phyloP scores from a whole-genome alignment of 2,113 vertebrate genomes.

The Syrrhaptes paradoxus region DNA sequence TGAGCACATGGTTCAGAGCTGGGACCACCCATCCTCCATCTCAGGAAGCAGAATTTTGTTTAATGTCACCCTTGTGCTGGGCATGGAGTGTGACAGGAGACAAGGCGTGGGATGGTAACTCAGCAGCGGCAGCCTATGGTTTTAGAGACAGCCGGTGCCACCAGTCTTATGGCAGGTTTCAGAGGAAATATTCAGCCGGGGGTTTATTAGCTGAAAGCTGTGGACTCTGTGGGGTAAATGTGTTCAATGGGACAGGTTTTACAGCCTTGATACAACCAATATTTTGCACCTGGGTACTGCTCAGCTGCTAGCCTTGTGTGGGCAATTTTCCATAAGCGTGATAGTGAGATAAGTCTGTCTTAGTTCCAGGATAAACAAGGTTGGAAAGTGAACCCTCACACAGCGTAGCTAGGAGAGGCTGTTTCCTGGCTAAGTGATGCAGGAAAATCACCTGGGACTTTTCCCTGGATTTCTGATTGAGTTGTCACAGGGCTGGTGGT shows the following conservation, averaged over 20 bases:
- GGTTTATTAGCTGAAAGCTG: neutral
- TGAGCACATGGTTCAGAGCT: neutral
- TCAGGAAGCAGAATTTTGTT: neutral
- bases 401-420: neutral
- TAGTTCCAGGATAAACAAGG: neutral
- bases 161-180: neutral
- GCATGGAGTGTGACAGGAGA: neutral
- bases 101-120: neutral
- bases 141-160: neutral
- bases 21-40: neutral
- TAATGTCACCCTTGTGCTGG: neutral
- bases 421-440: neutral
- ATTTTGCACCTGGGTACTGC: neutral
- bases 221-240: neutral
- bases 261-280: neutral
- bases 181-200: neutral
- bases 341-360: neutral
- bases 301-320: neutral
- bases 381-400: neutral
- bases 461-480: neutral
- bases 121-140: neutral
- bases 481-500: neutral
- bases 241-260: neutral
- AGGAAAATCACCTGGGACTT: neutral
- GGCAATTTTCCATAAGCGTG: neutral